A percentile compares a stretch with the other conserved stretches of the same genome.
phyloP scores from a whole-genome alignment of 2,888 invertebrate genomes.

The Phrixothrix hirtus region DNA sequence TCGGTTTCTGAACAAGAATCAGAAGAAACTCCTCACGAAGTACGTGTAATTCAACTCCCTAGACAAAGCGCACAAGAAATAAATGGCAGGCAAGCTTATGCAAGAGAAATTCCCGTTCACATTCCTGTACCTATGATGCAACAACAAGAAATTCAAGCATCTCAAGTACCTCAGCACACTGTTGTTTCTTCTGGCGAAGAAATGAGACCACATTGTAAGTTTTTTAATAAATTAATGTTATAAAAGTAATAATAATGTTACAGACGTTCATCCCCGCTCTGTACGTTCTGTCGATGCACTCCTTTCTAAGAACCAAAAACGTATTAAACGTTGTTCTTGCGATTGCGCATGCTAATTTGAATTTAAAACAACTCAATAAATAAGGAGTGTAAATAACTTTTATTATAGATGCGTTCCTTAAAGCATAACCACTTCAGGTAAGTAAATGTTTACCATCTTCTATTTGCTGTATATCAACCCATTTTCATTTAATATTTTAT shows the following conservation, averaged over 20 bases:
- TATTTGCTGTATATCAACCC: neutral
- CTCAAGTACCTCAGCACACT: constrained; percentile 50
- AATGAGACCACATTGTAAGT: constrained; percentile 77
- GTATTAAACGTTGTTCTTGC: constrained; percentile 76
- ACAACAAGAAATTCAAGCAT: constrained; percentile 37
- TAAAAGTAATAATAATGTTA: constrained; percentile 43
- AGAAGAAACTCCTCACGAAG: constrained; percentile 37
- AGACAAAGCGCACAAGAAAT: constrained; percentile 50
- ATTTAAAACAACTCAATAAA: neutral
- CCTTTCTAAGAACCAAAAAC: constrained; percentile 62
- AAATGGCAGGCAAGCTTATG: constrained; percentile 53
- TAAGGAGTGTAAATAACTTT: neutral
- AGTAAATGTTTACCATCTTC: constrained; percentile 1
- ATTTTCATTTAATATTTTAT: neutral
- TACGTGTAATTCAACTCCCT: constrained; percentile 48
- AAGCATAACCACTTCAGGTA: too few relatives aligned
- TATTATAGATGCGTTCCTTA: neutral
- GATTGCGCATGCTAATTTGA: constrained; percentile 65
- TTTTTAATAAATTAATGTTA: constrained; percentile 10
- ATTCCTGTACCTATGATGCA: constrained; percentile 55
- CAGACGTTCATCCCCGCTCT: constrained; percentile 82
- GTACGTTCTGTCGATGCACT: constrained; percentile 55
- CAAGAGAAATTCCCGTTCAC: constrained; percentile 51
- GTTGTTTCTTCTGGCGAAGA: constrained; percentile 60
- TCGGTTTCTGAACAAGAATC: constrained; percentile 43